These are phyloP conservation scores for Eulemur albifrons DNA, from an alignment of 2,797 vertebrate genomes.

Conservation along the genomic window DNA sequence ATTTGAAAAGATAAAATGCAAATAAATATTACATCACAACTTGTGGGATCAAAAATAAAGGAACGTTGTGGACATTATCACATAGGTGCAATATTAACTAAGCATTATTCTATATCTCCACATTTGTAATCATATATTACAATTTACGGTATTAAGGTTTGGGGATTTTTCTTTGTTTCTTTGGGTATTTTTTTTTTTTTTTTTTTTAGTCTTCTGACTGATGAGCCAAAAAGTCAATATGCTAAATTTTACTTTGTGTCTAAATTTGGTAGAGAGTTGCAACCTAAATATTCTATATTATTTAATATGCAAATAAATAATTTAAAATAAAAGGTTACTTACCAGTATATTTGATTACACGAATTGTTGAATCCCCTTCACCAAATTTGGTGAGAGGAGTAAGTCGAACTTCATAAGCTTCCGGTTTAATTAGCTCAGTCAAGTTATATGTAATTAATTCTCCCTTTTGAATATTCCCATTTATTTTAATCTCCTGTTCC, in stretches of 20 bases:
- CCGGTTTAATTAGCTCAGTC: conserved; percentile 95
- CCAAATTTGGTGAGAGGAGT: conserved; percentile 97
- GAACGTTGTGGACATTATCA: neutral
- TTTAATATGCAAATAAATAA: neutral
- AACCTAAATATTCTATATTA: neutral
- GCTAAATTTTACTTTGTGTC: neutral
- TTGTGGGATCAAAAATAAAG: neutral
- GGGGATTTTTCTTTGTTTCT: neutral
- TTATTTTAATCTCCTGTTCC: conserved; percentile 97
- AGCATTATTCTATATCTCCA: neutral
- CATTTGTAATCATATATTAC: neutral
- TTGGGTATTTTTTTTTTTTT: neutral
- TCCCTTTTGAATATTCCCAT: conserved; percentile 93
- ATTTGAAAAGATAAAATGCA: neutral
- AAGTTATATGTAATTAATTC: conserved; percentile 98
- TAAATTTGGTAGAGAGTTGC: neutral
- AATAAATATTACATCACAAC: neutral
- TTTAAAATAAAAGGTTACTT: conserved; percentile 67
- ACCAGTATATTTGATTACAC: conserved; percentile 97
- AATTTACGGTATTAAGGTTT: neutral
- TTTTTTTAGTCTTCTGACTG: neutral
- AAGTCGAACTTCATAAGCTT: conserved; percentile 95
- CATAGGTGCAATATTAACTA: neutral
- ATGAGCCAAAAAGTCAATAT: neutral
- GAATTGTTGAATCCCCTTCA: conserved; percentile 95